A percentile compares a stretch with the other conserved stretches of the same genome.
Conservation (phyloP, 2,888 invertebrate genomes). For the Orthosia incerta region DNA sequence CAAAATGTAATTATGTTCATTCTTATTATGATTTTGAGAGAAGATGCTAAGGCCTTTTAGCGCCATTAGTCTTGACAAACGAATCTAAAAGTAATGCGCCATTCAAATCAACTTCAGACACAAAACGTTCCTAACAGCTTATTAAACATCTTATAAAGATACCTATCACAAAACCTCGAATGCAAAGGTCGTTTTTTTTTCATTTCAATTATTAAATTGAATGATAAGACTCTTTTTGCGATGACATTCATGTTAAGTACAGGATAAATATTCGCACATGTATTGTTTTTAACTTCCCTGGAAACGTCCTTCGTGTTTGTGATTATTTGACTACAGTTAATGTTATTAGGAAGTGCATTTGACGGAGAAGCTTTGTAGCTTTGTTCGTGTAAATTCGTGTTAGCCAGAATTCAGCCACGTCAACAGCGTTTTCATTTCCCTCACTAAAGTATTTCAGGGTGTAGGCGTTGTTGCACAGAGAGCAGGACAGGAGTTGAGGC, state of each 20-base stretch:
- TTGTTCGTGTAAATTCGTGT: too few relatives aligned
- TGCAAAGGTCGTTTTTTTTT: conserved; percentile 44
- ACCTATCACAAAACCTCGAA: conserved; percentile 34
- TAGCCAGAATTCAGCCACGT: too few relatives aligned
- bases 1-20: too few relatives aligned
- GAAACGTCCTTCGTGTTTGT: conserved; percentile 27
- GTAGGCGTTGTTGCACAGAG: too few relatives aligned
- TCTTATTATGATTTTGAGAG: background rate
- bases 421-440: too few relatives aligned
- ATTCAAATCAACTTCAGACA: conserved; percentile 22
- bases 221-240: conserved; percentile 26
- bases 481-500: too few relatives aligned
- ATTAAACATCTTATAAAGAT: conserved; percentile 40
- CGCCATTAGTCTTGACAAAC: background rate
- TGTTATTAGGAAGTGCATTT: conserved; percentile 22
- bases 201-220: conserved; percentile 47
- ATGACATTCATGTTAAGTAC: conserved; percentile 23
- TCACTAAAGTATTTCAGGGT: too few relatives aligned
- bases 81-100: background rate
- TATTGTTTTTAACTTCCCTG: conserved; percentile 58
- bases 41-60: background rate
- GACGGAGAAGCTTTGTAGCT: too few relatives aligned
- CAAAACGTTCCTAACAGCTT: conserved; percentile 20
- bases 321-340: conserved; percentile 3
- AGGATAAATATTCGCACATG: conserved; percentile 28